Evolutionary conservation across 2,113 vertebrate species (phyloP), one percentile per base, ranked within the genome.

Genomic region (Hydrolagus affinis): DNA sequence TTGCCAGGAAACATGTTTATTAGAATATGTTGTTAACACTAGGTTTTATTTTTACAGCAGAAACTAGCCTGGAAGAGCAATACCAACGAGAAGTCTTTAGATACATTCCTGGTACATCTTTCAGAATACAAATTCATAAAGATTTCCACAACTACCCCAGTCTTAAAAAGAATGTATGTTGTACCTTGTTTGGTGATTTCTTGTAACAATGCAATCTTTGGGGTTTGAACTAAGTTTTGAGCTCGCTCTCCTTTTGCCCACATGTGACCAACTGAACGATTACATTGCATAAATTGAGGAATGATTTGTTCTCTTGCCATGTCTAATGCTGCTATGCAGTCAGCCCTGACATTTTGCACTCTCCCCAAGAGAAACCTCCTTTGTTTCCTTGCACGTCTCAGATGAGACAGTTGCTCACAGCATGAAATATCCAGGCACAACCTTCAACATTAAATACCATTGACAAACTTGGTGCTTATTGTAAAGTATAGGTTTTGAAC

Each of bases 41-140:
- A 69, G 11, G 62, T 83, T 83, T 77, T 77, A 77, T 25, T 77
- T 60, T 62, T 83, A n/a, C 78, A 83, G 25, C 17, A 9, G 30
- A 25, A 32, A 11, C 25, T 56, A 83, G 32, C 78, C 21, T 66
- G 59, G 64, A 66, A 66, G 44, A 66, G 23, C 59, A 66, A 83
- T 83, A 11, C 8, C 19, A 56, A 19, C 0, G 30, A 10, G 11
- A 66, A 66, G 10, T 21, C 25, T 83, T 17, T 44, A 44, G 44
- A 44, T 44, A 44, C 44, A 44, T 23, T 62, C 57, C 57, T 1
- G 17, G 32, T 66, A 30, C 11, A 8, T 60, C 23, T 15, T 25
- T 15, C n/a, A 14, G n/a, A 80, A 17, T 44, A 44, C 12, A 62
- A 25, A 23, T 28, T 64, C 66, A 21, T 62, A 66, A 44, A 44